Evolutionary conservation across 2,888 invertebrate genomes (phyloP), one percentile per base, ranked within the genome.

Genomic region (Leptothorax acervorum): DNA sequence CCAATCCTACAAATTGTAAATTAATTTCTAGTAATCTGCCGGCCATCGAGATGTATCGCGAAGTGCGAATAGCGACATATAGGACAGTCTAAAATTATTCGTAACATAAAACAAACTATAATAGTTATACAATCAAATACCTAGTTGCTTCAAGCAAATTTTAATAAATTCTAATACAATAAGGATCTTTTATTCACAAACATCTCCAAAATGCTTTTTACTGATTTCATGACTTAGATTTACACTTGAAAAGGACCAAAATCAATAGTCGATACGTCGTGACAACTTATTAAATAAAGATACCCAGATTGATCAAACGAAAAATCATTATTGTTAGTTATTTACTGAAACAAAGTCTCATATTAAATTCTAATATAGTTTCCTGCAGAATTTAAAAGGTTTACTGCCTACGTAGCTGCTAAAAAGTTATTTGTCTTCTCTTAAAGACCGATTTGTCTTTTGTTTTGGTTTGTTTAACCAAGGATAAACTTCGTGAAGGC

Each of bases 1-100:
- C 79, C 79, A 81, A 73, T 81, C 48, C 79, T 60, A 73, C 73
- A 81, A 79, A 79, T 79, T 71, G 79, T 79, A 79, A 39, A 62
- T 81, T 81, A 81, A 81, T 81, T 81, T 73, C 79, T 73, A 81
- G 73, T 51, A 73, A 73, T 81, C 73, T 57, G 48, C 73, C 73
- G 12, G 23, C 12, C 65, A 23, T 11, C 31, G 57, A 57, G 45
- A 57, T 71, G 45, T 51, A 66, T 6, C 45, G 57, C 15, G 28
- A 71, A 79, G 57, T 71, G 73, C 45, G 35, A 81, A 81, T 48
- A 39, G 73, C 48, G 1, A 18, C 35, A 9, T 18, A 28, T 1
- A 35, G n/a, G 2, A 35, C 3, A 23, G 18, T 79, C 18, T 45
- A 35, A 28, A 78, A 75, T 39, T 53, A 65, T 28, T 15, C n/a